Conservation (phyloP, 2,113 vertebrate species). For the Pachycephala philippinensis region DNA sequence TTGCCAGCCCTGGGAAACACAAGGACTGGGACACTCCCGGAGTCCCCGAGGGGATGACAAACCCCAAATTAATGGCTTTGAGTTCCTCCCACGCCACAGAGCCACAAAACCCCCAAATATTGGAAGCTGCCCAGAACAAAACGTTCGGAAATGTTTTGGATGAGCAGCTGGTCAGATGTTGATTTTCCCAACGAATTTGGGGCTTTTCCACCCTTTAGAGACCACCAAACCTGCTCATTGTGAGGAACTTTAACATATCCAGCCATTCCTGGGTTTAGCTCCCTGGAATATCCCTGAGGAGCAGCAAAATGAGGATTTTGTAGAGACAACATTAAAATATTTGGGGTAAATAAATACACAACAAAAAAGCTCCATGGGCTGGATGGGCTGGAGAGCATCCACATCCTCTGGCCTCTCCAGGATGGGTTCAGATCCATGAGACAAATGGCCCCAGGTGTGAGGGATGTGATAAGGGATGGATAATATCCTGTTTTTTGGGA, state of each 20-base stretch:
- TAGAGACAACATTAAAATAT: background rate
- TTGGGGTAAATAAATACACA: background rate
- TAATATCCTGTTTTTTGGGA: background rate
- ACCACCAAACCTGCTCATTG: background rate
- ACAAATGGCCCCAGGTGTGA: background rate
- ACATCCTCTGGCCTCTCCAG: background rate
- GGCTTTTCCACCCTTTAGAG: background rate
- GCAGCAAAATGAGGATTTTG: background rate
- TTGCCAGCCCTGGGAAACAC: background rate
- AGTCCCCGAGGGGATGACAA: background rate
- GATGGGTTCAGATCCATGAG: background rate
- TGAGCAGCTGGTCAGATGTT: background rate
- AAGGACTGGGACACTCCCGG: background rate
- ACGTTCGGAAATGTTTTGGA: rapidly evolving
- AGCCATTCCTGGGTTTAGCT: background rate
- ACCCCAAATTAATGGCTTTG: background rate
- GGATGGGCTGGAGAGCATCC: background rate
- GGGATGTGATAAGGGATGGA: background rate
- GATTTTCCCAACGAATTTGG: background rate
- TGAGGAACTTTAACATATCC: background rate
- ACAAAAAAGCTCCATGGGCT: background rate
- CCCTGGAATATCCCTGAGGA: background rate
- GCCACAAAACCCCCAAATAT: background rate
- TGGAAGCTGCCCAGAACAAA: background rate
- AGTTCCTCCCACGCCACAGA: background rate